Base-by-base conservation (phyloP, 1,140 invertebrate species). In the Hetaerina americana region DNA sequence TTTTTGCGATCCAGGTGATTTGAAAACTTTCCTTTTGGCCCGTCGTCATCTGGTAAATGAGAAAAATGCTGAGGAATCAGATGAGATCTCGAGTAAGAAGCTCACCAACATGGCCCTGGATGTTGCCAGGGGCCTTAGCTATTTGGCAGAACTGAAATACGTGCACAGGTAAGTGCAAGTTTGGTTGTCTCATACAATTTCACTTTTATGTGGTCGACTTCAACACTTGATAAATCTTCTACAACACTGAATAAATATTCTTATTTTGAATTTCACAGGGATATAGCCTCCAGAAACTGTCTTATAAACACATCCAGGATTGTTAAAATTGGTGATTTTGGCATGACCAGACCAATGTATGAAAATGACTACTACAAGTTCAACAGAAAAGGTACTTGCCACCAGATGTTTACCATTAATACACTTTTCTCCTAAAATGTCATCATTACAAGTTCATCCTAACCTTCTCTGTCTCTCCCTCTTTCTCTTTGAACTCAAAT, bases 311-410 rank as follows among this genome's bases (percentile, higher is more conserved):
- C 89, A 5, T 87, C 89, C 72, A 85, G 90, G 71, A 85, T 89
- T 0, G 90, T 96, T 1, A 96, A 96, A 80, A 86, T 97, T 15
- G 93, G 91, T 3, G 95, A 97, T 80, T 96, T 97, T 80, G 95
- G 94, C 25, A 95, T 97, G 94, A 92, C 92, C 5, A 84, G 94
- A 27, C 87, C 92, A 5, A 90, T 94, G 79, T 93, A 90, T 79
- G 92, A 94, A 75, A 92, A 90, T 71, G 93, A 95, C 78, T 95
- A 95, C 79, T 94, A 94, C 77, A 86, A 89, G 73, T 94, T 95
- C 75, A 92, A 89, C 77, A 87, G 93, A 26, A 91, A 91, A 79
- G 94, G 88, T 88, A 80, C 76, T 69, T 72, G 40, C 40, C n/a
- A 67, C 27, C n/a, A n/a, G n/a, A n/a, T n/a, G n/a, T n/a, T n/a